Evolutionary conservation across 2,113 vertebrate species (phyloP).

Genomic region (Cisticola juncidis): DNA sequence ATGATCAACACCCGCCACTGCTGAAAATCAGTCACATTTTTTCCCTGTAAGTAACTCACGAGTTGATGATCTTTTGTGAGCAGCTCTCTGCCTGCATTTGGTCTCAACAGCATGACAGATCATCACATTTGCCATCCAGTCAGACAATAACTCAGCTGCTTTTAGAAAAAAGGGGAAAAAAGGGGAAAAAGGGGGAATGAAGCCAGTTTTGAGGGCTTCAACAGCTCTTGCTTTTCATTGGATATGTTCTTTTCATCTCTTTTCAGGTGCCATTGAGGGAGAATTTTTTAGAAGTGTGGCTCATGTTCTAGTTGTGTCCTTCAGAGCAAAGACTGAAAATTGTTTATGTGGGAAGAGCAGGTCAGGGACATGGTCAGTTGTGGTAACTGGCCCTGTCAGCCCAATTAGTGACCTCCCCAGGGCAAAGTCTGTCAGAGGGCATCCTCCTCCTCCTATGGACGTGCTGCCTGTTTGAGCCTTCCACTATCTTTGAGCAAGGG

Average conservation of each 20-base stretch:
- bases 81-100: not conserved
- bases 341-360: not conserved
- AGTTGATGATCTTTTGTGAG: not conserved
- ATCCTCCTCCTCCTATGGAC: not conserved
- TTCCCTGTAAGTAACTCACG: not conserved
- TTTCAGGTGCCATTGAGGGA: not conserved
- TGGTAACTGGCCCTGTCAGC: not conserved
- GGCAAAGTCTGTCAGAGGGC: not conserved
- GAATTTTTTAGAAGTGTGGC: not conserved
- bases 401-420: not conserved
- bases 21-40: slow-evolving; percentile 17
- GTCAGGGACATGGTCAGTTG: not conserved
- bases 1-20: not conserved
- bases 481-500: not conserved
- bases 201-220: not conserved
- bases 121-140: not conserved
- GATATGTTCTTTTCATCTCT: not conserved
- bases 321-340: not conserved
- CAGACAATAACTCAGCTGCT: not conserved
- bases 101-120: not conserved
- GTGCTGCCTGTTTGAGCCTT: not conserved
- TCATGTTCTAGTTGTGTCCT: not conserved
- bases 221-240: not conserved
- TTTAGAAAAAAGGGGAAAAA: not conserved
- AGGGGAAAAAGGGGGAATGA: rapidly evolving